phyloP scores from a whole-genome alignment of 1,140 invertebrate genomes.

The Nasonia giraulti region DNA sequence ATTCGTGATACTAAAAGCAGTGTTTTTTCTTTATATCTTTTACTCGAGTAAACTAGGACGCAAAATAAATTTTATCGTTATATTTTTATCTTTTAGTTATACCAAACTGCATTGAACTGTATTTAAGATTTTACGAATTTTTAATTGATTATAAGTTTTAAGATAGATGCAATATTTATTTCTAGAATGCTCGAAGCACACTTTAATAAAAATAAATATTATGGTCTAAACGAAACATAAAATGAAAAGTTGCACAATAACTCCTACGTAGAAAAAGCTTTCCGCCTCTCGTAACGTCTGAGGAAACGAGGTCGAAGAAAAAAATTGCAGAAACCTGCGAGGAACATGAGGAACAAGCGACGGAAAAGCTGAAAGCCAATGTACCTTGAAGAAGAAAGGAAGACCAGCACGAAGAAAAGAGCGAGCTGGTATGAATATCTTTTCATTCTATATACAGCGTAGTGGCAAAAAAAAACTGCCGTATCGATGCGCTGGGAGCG shows the following conservation, averaged over 20 bases:
- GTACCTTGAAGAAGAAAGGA: not conserved
- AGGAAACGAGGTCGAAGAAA: not conserved
- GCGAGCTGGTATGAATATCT: not conserved
- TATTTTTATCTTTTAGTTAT: no score
- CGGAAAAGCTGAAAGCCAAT: not conserved
- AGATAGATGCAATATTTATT: no score
- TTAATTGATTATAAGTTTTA: no score
- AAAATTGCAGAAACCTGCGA: not conserved
- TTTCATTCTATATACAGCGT: not conserved
- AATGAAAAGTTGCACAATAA: no score
- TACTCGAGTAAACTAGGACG: not conserved
- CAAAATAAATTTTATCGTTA: no score
- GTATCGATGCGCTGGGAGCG: not conserved
- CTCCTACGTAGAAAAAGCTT: not conserved
- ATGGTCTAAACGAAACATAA: no score
- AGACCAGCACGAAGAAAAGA: not conserved
- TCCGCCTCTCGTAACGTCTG: not conserved
- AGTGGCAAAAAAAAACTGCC: not conserved
- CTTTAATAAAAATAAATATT: no score
- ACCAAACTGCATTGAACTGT: no score
- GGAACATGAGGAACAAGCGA: not conserved
- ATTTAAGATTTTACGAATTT: no score
- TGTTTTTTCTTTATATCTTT: not conserved
- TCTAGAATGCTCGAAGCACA: no score
- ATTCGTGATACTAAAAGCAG: not conserved